Base-by-base conservation (phyloP, 2,888 invertebrate genomes). In the Brachypalpus laphriformis region DNA sequence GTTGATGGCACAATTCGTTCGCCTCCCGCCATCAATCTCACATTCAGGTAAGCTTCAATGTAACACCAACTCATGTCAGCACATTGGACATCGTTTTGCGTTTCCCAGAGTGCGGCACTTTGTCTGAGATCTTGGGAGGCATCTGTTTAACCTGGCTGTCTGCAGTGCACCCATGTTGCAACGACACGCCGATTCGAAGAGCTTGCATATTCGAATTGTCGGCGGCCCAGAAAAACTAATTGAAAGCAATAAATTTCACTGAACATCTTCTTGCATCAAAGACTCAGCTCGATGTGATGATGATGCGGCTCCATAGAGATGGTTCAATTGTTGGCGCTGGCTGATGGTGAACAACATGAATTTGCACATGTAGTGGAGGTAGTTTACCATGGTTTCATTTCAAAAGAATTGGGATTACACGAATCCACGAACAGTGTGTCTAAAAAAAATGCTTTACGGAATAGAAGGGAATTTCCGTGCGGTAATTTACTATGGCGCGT, bases 201-300 rank as follows among this genome's bases (percentile, higher is more conserved):
- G 45, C 25, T 40, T 11, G 40, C 56, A 71, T 45, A 22, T n/a
- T 49, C 18, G 20, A 51, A 59, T 66, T 72, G 72, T 72, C 59
- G 70, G 65, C 51, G 76, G 45, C 82, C 82, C 82, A 82, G 76
- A 76, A 76, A 80, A 77, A 31, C 47, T 66, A 76, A 82, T 71
- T 65, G 82, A 77, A 82, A 45, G 65, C 51, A 65, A 82, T 82
- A 76, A 82, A 82, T 82, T 71, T 71, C 34, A 25, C 45, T 45
- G 71, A 54, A 72, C 57, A 76, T 75, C 81, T 71, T 71, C 63
- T 47, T 49, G 56, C 47, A 45, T 31, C 25, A 42, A 16, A 40
- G 28, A 9, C 14, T 7, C 11, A 18, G 42, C 6, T 54, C 8
- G 18, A 37, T 25, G 37, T 4, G 7, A 7, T n/a, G 20, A 54